phyloP scores from a whole-genome alignment of 2,113 vertebrate genomes.

The Etheostoma spectabile region DNA sequence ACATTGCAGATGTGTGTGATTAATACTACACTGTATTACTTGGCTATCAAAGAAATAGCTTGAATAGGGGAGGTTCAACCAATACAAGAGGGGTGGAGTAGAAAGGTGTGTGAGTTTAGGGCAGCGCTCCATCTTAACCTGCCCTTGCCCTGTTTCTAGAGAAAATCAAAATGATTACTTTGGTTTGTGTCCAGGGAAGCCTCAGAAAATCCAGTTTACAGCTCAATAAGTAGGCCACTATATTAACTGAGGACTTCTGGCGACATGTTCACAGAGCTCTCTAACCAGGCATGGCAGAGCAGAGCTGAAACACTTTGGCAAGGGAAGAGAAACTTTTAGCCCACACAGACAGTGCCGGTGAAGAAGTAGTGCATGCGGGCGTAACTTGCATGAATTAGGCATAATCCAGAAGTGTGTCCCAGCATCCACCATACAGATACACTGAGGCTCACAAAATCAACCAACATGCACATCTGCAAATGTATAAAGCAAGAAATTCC shows the following conservation, averaged over 20 bases:
- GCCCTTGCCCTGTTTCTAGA: slow-evolving; percentile 38
- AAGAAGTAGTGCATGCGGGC: slow-evolving; percentile 1
- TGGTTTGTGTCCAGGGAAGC: slow-evolving; percentile 65
- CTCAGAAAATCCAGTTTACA: slow-evolving; percentile 67
- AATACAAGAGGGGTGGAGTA: slow-evolving; percentile 22
- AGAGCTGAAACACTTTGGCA: slow-evolving; percentile 46
- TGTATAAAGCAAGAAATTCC: neutral
- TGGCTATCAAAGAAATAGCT: neutral
- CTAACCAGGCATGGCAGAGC: slow-evolving; percentile 59
- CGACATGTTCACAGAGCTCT: slow-evolving; percentile 52
- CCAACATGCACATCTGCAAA: neutral
- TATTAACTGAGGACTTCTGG: slow-evolving; percentile 66
- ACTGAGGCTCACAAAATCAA: neutral
- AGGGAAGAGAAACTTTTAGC: slow-evolving; percentile 31
- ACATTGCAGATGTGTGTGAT: neutral
- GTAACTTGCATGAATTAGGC: slow-evolving; percentile 29
- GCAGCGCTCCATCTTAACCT: slow-evolving; percentile 41
- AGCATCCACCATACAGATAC: slow-evolving; percentile 6
- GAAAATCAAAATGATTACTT: slow-evolving; percentile 70
- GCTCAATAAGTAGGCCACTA: slow-evolving; percentile 69
- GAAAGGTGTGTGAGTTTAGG: slow-evolving; percentile 33
- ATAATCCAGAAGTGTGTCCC: slow-evolving; percentile 12
- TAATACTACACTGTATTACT: slow-evolving; percentile 6
- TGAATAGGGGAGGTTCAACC: neutral
- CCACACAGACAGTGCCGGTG: slow-evolving; percentile 3